A percentile compares a stretch with the other conserved stretches of the same genome.
phyloP scores from a whole-genome alignment of 2,113 vertebrate species.

The Archilochus colubris region DNA sequence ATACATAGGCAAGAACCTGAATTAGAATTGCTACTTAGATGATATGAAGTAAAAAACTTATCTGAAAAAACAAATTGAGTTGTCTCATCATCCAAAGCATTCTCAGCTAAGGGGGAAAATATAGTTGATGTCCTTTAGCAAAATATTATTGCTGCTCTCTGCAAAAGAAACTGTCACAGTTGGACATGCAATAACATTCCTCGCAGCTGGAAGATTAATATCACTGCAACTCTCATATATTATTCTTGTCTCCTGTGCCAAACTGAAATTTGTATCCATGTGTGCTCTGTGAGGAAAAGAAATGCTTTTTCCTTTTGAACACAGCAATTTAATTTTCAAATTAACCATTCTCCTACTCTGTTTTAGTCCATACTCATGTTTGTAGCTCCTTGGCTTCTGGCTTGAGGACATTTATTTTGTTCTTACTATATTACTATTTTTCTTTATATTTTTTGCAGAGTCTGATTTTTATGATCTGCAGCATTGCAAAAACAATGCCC shows the following conservation, averaged over 20 bases:
- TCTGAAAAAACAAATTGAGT: not conserved
- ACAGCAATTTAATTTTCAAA: not conserved
- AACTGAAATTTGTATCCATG: not conserved
- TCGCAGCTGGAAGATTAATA: slow-evolving; percentile 14
- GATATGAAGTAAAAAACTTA: not conserved
- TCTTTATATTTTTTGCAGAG: not conserved
- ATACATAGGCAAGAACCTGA: not conserved
- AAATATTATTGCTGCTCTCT: slow-evolving; percentile 36
- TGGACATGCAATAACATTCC: slow-evolving; percentile 1
- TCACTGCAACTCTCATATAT: not conserved
- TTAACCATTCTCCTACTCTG: not conserved
- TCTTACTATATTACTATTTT: not conserved
- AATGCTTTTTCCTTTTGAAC: not conserved
- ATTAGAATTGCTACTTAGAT: not conserved
- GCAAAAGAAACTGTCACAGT: slow-evolving; percentile 1
- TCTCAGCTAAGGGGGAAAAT: not conserved
- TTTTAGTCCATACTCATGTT: not conserved
- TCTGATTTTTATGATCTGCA: not conserved
- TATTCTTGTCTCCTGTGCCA: not conserved
- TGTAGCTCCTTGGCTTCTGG: not conserved
- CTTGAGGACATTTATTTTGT: not conserved
- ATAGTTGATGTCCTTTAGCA: not conserved
- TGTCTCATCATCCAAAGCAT: not conserved
- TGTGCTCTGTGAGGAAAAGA: not conserved
- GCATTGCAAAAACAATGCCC: not conserved